phyloP scores from a whole-genome alignment of 1,140 invertebrate genomes.

The Protaetia brevitarsis region DNA sequence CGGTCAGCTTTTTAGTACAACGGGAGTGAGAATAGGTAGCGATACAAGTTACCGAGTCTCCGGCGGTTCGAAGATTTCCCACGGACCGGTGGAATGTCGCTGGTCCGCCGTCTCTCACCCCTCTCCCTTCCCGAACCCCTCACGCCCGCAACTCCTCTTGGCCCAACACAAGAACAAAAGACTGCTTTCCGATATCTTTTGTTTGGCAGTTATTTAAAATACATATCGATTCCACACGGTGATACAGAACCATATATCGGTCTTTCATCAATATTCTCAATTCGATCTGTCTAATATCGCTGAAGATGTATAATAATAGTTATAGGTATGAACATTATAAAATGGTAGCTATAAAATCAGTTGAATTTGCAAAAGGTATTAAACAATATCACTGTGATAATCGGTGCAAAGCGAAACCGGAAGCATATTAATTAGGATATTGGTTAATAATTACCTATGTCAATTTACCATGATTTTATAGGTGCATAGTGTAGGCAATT shows the following conservation, averaged over 20 bases:
- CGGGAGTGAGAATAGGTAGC: constrained; percentile 40
- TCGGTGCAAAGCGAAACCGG: too few relatives aligned
- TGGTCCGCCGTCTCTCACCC: constrained; percentile 25
- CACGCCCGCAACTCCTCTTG: constrained; percentile 33
- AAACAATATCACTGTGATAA: too few relatives aligned
- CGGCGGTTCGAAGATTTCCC: constrained; percentile 40
- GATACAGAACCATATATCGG: neutral
- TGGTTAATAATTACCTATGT: too few relatives aligned
- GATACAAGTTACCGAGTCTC: constrained; percentile 33
- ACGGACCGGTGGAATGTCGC: constrained; percentile 42
- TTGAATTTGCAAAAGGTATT: too few relatives aligned
- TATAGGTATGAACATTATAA: too few relatives aligned
- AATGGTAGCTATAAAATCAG: too few relatives aligned
- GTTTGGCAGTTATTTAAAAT: constrained; percentile 24
- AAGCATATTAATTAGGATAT: too few relatives aligned
- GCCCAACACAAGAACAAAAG: constrained; percentile 39
- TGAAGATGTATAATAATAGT: neutral
- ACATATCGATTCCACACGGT: constrained; percentile 17
- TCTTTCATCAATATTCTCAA: neutral
- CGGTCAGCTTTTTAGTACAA: constrained; percentile 39
- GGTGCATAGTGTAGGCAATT: too few relatives aligned
- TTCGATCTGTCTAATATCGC: neutral
- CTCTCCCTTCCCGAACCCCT: constrained; percentile 30
- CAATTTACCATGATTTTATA: too few relatives aligned
- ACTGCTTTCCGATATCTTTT: constrained; percentile 26